Evolutionary conservation across 2,113 vertebrate genomes (phyloP), one percentile per base, ranked within the genome.

Genomic region (Microcebus lehilahytsara): DNA sequence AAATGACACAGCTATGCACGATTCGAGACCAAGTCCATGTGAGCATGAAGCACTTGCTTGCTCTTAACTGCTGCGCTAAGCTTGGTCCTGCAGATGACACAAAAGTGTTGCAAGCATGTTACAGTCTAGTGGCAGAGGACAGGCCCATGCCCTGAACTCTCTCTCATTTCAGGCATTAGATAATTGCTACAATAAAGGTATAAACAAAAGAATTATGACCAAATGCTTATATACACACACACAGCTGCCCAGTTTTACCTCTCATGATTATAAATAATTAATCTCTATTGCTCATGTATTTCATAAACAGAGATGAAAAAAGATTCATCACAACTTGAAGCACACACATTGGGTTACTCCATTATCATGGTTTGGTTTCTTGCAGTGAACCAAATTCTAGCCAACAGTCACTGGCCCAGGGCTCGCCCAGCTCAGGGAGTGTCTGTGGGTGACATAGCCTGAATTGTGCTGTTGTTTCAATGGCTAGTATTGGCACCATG

Each of bases 221-320:
- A 75, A 93, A 79, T 12, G 14, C 37, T 53, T 78, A 20, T n/a
- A 32, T 49, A 32, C 23, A 56, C 17, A 56, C 51, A 30, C 19
- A 69, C 40, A 79, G 8, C 37, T 27, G 6, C 58, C 32, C 58
- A 75, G 37, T 46, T 95, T 83, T 42, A 83, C n/a, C 40, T 46
- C 37, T 89, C 62, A n/a, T 4, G 9, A 30, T 27, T 19, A n/a
- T 40, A 75, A 92, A 79, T 67, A 94, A 86, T 66, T 69, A 23
- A 86, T 62, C n/a, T 91, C 27, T 77, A 49, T 60, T 84, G 8
- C 84, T n/a, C 46, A 51, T 12, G 13, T 46, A 17, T 72, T n/a
- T 78, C 96, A 90, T 58, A 94, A 86, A 90, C 34, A 53, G 66
- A 91, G 60, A 64, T 69, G 67, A 40, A 67, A 32, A 87, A 53